These are phyloP conservation scores for Phrynosoma blainvillii DNA, from an alignment of 2,113 vertebrate species.

Conservation along the genomic window DNA sequence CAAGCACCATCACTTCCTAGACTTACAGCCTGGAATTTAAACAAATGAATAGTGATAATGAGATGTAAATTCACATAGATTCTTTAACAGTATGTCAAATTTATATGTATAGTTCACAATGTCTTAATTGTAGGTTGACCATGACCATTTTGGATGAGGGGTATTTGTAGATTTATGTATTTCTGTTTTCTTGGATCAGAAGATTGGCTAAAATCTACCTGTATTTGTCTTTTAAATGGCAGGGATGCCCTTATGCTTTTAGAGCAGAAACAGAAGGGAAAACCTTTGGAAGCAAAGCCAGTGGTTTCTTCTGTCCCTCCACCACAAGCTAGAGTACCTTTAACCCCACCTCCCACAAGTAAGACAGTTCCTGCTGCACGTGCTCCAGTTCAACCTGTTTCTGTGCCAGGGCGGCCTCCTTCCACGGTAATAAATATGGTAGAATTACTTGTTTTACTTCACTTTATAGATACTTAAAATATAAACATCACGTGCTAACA, in stretches of 20 bases:
- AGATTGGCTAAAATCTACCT: constrained; percentile 2
- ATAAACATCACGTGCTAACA: neutral
- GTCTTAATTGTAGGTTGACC: neutral
- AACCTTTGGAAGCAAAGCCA: constrained; percentile 55
- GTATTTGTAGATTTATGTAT: neutral
- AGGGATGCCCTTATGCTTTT: constrained; percentile 93
- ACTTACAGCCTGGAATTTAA: no score
- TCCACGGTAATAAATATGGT: constrained; percentile 74
- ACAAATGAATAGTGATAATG: no score
- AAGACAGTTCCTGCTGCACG: constrained; percentile 70
- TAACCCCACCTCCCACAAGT: constrained; percentile 25
- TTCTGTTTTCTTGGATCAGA: neutral
- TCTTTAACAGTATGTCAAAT: neutral
- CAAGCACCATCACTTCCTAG: no score
- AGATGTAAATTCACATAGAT: no score
- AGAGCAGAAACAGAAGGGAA: constrained; percentile 74
- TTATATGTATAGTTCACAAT: neutral
- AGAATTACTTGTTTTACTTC: neutral
- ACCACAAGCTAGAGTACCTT: constrained; percentile 49
- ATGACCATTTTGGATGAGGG: neutral
- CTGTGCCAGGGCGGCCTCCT: constrained; percentile 85
- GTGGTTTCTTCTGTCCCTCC: constrained; percentile 46
- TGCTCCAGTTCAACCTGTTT: constrained; percentile 83
- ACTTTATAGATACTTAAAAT: neutral
- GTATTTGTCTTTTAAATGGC: constrained; percentile 50